Conservation (phyloP, 2,888 invertebrate genomes). For the Petrolisthes cinctipes region DNA sequence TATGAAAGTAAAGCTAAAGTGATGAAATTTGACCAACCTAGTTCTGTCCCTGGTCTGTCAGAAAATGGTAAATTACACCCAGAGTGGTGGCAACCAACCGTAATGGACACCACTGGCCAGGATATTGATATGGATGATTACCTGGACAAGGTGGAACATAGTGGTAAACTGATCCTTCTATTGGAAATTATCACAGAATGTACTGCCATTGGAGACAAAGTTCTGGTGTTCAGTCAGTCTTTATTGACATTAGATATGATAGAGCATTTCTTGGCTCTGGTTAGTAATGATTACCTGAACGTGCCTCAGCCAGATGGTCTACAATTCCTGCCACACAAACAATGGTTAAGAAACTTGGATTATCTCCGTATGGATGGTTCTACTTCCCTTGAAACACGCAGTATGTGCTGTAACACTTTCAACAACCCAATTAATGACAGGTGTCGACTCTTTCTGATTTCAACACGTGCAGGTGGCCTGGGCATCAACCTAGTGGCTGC, state of each 20-base stretch:
- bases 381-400: conserved; percentile 86
- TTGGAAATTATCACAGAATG: conserved; percentile 91
- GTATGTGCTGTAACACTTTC: conserved; percentile 87
- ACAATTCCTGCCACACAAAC: conserved; percentile 71
- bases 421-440: conserved; percentile 85
- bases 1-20: conserved; percentile 41
- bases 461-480: conserved; percentile 76
- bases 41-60: conserved; percentile 54
- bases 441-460: conserved; percentile 89
- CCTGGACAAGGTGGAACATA: conserved; percentile 74
- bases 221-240: conserved; percentile 95
- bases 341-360: conserved; percentile 84
- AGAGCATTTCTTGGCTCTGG: conserved; percentile 86
- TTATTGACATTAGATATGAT: conserved; percentile 92
- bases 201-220: conserved; percentile 95
- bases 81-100: conserved; percentile 58
- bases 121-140: conserved; percentile 41
- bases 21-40: conserved; percentile 33
- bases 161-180: conserved; percentile 85
- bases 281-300: conserved; percentile 76
- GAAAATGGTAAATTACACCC: conserved; percentile 41
- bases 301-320: conserved; percentile 66
- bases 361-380: conserved; percentile 92
- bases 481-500: conserved; percentile 94
- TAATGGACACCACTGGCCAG: background rate